Percentiles rank a stretch among this genome's conserved stretches.
Evolutionary conservation across 2,888 invertebrate species (phyloP).

Genomic region (Brachylomia viminalis): DNA sequence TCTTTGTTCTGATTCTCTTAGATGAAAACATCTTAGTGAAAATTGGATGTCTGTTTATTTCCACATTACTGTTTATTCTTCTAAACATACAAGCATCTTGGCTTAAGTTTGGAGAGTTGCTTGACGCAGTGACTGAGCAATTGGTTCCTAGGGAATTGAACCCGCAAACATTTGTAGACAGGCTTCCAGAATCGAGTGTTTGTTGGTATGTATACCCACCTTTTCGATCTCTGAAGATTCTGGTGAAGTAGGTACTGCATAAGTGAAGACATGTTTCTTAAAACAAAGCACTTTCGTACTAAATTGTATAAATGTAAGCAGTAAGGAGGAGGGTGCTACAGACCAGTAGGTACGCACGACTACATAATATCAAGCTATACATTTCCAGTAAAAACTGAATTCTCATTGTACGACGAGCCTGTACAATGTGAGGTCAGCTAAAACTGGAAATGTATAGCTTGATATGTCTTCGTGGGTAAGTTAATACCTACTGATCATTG

Average conservation of each 20-base stretch:
- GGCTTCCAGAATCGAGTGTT: conserved; percentile 18
- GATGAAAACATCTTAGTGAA: not conserved
- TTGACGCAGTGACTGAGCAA: not conserved
- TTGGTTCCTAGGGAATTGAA: conserved; percentile 22
- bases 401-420: no score
- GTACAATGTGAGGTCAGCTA: no score
- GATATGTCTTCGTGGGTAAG: no score
- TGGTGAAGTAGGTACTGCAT: not conserved
- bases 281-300: not conserved
- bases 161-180: conserved; percentile 17
- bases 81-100: not conserved
- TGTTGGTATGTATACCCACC: not conserved
- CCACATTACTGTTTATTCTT: conserved; percentile 2
- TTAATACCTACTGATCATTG: not conserved
- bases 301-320: not conserved
- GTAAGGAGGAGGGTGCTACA: not conserved
- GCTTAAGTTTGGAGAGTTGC: not conserved
- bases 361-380: no score
- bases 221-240: conserved; percentile 1
- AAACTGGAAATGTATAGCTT: no score
- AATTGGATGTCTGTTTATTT: not conserved
- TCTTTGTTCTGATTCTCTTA: no score
- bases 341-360: not conserved
- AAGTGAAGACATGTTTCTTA: not conserved
- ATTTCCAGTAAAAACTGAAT: no score